Base-by-base conservation (phyloP, 2,113 vertebrate genomes). In the Laticauda laticaudata region DNA sequence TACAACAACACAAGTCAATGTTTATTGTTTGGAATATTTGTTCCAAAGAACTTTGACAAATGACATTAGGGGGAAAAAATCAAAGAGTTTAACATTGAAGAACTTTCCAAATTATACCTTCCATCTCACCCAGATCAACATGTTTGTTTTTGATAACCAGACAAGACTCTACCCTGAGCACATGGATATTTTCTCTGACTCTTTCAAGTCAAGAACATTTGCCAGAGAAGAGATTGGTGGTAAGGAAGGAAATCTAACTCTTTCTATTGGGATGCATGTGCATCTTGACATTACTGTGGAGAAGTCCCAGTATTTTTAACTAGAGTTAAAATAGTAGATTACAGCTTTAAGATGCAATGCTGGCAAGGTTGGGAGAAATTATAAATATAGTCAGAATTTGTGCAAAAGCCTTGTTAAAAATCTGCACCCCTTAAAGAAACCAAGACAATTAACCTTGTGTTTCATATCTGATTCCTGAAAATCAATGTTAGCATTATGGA, bases 61-160 rank as follows among this genome's bases (percentile, higher is more conserved):
- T 91, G 43, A 45, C 18, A 87, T 87, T 95, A 94, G 96, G 95
- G 91, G 94, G 91, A 95, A 97, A 95, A 93, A 95, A 93, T 91
- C 26, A 91, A 54, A 85, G 75, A 93, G 93, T 94, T 94, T 95
- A 96, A 96, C 87, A 93, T 92, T 95, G 95, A 95, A 91, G 61
- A 95, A 53, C 18, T 94, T 93, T 90, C 92, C 96, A 93, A 94
- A 93, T 87, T 0, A 95, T 1, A 43, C 75, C 7, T 43, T 39
- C 75, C 18, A 43, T 43, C 8, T 81, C 34, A 81, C 75, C 75
- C 75, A 81, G 7, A 43, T 34, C 34, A 39, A 81, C 34, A 39
- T 0, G 3, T 81, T 81, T 81, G 69, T 90, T 15, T 10, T 57
- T 10, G 69, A 86, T 26, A 61, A 15, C 11, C 43, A 59, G 10